Evolutionary conservation across 2,797 vertebrate species (phyloP).

Genomic region (Danionella dracula): DNA sequence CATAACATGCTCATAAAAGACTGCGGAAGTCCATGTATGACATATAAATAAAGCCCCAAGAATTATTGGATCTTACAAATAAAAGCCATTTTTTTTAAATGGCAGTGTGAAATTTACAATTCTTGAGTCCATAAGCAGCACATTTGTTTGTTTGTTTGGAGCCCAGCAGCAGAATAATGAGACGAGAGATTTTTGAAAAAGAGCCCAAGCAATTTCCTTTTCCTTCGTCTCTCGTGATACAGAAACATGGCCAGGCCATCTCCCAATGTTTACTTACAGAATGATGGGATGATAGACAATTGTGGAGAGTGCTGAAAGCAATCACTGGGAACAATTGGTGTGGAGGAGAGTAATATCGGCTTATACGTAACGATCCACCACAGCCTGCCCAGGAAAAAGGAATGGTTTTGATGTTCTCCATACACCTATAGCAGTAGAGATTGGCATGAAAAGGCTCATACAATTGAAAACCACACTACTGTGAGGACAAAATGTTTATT

Average conservation of each 20-base stretch:
- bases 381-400: conserved; percentile 24
- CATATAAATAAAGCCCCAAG: neutral
- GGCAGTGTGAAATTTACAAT: conserved; percentile 10
- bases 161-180: conserved; percentile 3
- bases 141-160: conserved; percentile 8
- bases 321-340: conserved; percentile 53
- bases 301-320: conserved; percentile 57
- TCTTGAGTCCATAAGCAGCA: conserved; percentile 9
- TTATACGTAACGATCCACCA: conserved; percentile 31
- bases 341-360: conserved; percentile 22
- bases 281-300: conserved; percentile 23
- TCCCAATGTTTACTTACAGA: conserved; percentile 28
- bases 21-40: neutral
- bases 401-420: conserved; percentile 31
- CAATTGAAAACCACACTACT: too few relatives aligned
- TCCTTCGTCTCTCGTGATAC: neutral
- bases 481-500: too few relatives aligned
- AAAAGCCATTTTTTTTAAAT: conserved; percentile 9
- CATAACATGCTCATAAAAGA: neutral
- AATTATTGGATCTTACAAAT: neutral
- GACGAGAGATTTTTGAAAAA: conserved; percentile 39
- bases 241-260: conserved; percentile 11
- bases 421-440: conserved; percentile 25
- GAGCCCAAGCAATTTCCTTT: conserved; percentile 25
- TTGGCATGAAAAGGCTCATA: too few relatives aligned